These are phyloP conservation scores for Fringilla coelebs DNA, from an alignment of 2,797 vertebrate species.

Conservation along the genomic window DNA sequence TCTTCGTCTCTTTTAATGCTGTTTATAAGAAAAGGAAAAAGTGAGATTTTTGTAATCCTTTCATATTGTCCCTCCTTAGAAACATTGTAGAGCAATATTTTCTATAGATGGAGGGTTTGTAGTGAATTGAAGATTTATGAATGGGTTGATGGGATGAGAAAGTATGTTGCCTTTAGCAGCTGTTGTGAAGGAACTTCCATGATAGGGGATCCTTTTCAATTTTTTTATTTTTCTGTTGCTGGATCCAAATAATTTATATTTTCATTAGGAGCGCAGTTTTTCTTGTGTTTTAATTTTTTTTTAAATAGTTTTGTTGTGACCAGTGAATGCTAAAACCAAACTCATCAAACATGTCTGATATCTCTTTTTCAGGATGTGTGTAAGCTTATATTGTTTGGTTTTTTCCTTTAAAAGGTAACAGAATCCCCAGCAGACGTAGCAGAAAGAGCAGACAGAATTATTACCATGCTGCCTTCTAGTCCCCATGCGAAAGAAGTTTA, in stretches of 20 bases:
- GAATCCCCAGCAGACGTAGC: conserved; percentile 95
- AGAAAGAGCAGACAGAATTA: conserved; percentile 94
- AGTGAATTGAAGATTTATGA: background rate
- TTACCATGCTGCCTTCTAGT: conserved; percentile 97
- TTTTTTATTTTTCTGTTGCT: background rate
- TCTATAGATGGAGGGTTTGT: background rate
- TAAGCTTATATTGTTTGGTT: background rate
- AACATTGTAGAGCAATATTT: background rate
- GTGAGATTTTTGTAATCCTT: background rate
- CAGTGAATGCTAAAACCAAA: background rate
- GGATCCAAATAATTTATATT: background rate
- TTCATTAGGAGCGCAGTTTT: background rate
- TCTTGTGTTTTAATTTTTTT: background rate
- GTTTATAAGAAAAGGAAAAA: background rate
- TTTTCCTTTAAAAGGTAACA: conserved; percentile 82
- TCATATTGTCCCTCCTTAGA: background rate
- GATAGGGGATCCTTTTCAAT: background rate
- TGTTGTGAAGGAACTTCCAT: background rate
- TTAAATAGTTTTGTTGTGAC: background rate
- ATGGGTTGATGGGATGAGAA: background rate
- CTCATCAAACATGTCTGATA: background rate
- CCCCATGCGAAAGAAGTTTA: conserved; percentile 91
- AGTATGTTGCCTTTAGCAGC: background rate
- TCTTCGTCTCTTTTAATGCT: background rate
- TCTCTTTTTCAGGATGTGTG: background rate